These are phyloP conservation scores for Drosophila tropicalis DNA, from an alignment of 1,140 invertebrate species.

Conservation along the genomic window DNA sequence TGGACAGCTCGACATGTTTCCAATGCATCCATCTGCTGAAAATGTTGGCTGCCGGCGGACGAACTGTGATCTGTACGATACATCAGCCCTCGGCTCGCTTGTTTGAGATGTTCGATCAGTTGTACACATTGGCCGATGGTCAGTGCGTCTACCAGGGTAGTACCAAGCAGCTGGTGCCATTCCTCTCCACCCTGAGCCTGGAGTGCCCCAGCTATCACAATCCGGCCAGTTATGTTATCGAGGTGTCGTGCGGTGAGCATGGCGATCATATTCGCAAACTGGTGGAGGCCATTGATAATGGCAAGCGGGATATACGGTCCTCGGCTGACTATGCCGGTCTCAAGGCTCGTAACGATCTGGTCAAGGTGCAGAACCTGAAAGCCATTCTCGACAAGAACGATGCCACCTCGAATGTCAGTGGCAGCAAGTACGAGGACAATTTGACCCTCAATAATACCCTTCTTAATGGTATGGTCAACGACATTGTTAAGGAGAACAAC, in stretches of 20 bases:
- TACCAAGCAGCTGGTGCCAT: constrained; percentile 93
- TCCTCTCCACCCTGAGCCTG: constrained; percentile 91
- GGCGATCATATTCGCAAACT: constrained; percentile 94
- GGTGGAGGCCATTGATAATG: constrained; percentile 92
- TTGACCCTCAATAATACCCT: constrained; percentile 71
- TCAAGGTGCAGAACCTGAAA: constrained; percentile 76
- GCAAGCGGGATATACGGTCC: constrained; percentile 89
- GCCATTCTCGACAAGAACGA: constrained; percentile 84
- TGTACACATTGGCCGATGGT: constrained; percentile 96
- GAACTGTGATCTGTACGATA: constrained; percentile 98
- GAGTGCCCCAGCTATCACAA: constrained; percentile 98
- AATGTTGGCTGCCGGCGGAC: constrained; percentile 93
- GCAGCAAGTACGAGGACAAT: constrained; percentile 85
- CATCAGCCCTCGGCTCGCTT: constrained; percentile 98
- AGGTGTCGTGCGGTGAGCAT: constrained; percentile 97
- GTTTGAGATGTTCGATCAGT: constrained; percentile 98
- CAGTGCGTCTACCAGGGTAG: constrained; percentile 97
- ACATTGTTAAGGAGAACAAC: constrained; percentile 86
- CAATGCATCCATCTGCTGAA: constrained; percentile 95
- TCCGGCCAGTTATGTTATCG: constrained; percentile 97
- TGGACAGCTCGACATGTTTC: constrained; percentile 97
- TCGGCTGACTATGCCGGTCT: constrained; percentile 83
- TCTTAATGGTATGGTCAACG: constrained; percentile 85
- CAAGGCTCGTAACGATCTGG: constrained; percentile 84
- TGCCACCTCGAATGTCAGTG: constrained; percentile 81